Evolutionary conservation across 2,113 vertebrate species (phyloP).

Genomic region (Cercocebus atys): DNA sequence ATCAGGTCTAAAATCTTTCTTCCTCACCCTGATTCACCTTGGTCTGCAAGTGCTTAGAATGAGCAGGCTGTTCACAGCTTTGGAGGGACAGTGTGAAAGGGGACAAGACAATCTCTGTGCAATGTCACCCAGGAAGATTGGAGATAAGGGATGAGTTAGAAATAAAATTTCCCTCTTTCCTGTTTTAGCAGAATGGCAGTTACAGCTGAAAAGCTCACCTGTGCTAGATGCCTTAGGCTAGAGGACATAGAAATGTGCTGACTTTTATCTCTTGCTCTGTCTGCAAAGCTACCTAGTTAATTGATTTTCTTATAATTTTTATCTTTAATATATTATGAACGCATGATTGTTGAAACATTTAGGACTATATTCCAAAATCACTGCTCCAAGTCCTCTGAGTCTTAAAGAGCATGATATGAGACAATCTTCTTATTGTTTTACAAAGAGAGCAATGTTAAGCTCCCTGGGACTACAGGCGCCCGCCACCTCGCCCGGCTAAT

Average conservation of each 20-base stretch:
- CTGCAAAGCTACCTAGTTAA: background rate
- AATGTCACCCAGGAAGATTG: background rate
- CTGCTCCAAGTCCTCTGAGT: background rate
- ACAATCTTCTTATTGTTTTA: background rate
- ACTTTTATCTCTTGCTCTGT: background rate
- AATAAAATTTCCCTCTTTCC: background rate
- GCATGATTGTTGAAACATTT: background rate
- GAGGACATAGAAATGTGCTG: background rate
- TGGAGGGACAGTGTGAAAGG: background rate
- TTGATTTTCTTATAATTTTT: background rate
- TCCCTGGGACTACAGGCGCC: too few relatives aligned
- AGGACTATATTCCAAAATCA: background rate
- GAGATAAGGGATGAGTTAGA: background rate
- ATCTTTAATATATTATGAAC: background rate
- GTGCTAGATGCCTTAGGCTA: background rate
- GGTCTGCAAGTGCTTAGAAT: too few relatives aligned
- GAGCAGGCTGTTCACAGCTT: background rate
- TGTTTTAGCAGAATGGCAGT: background rate
- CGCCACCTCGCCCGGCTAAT: too few relatives aligned
- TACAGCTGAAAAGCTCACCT: background rate
- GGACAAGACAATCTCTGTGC: background rate
- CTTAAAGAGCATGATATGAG: background rate
- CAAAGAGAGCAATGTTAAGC: background rate
- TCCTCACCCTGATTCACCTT: background rate
- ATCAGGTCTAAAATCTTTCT: background rate